These are phyloP conservation scores for Pseudorasbora parva DNA, from an alignment of 2,113 vertebrate species.

Conservation along the genomic window DNA sequence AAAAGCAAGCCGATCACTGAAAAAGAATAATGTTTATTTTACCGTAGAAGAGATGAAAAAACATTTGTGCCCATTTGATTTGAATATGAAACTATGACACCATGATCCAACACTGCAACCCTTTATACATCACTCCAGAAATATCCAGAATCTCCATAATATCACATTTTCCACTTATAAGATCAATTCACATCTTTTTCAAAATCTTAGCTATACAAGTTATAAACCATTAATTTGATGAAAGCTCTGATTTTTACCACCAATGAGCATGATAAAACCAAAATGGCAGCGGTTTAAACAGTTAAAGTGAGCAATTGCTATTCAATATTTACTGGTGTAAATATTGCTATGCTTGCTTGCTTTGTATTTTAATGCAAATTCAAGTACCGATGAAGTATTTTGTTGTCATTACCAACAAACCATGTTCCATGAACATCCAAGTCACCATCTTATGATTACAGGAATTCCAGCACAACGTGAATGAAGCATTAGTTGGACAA, in stretches of 20 bases:
- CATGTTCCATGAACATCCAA: too few relatives aligned
- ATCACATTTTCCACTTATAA: neutral
- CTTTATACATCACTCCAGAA: neutral
- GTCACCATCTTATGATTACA: neutral
- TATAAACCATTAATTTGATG: neutral
- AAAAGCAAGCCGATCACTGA: neutral
- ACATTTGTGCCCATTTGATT: neutral
- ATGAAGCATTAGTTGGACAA: neutral
- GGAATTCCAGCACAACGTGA: conserved; percentile 1
- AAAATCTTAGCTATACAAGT: neutral
- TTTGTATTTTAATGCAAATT: too few relatives aligned
- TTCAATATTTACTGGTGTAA: neutral
- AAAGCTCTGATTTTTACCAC: neutral
- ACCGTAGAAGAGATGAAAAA: neutral
- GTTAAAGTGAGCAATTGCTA: neutral
- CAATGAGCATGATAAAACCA: neutral
- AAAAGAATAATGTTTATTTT: neutral
- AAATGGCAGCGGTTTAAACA: neutral
- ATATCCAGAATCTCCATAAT: neutral
- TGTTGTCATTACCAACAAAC: neutral
- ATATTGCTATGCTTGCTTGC: neutral
- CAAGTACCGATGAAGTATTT: too few relatives aligned
- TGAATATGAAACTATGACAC: neutral
- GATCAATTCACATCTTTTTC: neutral
- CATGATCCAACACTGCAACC: neutral